Evolutionary conservation across 2,113 vertebrate species (phyloP), one percentile per base, ranked within the genome.

Genomic region (Equus quagga): DNA sequence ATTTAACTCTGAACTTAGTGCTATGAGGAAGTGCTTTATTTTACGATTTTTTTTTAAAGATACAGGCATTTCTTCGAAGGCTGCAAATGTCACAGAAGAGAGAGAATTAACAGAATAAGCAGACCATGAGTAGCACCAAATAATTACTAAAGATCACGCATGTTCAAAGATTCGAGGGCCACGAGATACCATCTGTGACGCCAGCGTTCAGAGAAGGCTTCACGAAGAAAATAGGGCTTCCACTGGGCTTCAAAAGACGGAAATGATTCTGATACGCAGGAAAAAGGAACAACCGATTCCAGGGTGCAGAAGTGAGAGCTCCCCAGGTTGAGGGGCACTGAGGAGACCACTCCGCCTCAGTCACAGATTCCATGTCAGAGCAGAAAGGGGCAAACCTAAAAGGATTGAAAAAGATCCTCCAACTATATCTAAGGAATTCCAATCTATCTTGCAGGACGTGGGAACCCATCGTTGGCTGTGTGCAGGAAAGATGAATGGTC

Each of bases 301-400:
- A 23, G 58, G 0, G 5, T 5, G 62, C 69, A 82, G 65, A 83
- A 15, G 2, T 0, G 14, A 76, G 60, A 72, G 60, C 24, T 13
- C 0, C 3, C 18, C 65, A 41, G 46, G 23, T 0, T 5, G 19
- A 80, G 41, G 75, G 36, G 60, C 17, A 6, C 4, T 0, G 0
- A 31, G 67, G 89, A 36, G 60, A 11, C 18, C 5, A 4, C 3
- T 18, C 14, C 24, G 12, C 60, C 3, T 14, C 46, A 19, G n/a
- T 64, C 58, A 2, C 18, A 46, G 69, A 14, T 14, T 41, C 14
- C 1, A 0, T 23, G 19, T 58, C 87, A 65, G 72, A 54, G 44
- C 26, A 19, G 31, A 91, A 1, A 9, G 36, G 44, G 13, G 1
- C 26, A 21, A 58, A 31, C 36, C 54, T 46, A 1, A 28, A 56